Percentiles rank a stretch among this genome's conserved stretches.
Conservation (phyloP, 2,888 invertebrate genomes). For the Chromoteleia sp. region DNA sequence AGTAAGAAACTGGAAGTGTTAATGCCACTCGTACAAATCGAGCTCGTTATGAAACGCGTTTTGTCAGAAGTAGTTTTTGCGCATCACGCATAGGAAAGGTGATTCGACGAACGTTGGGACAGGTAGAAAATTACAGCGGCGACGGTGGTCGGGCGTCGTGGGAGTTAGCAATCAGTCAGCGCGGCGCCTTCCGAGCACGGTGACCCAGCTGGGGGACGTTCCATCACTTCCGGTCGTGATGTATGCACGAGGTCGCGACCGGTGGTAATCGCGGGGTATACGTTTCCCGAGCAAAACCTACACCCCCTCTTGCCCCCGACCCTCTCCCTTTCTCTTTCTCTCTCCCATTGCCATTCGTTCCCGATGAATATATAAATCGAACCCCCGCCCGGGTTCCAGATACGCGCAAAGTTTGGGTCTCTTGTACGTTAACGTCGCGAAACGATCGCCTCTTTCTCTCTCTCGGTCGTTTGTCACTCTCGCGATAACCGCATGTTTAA, state of each 20-base stretch:
- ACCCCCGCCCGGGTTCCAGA: slow-evolving; percentile 66
- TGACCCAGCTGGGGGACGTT: slow-evolving; percentile 81
- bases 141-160: slow-evolving; percentile 71
- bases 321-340: background rate
- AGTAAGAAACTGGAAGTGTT: slow-evolving; percentile 19
- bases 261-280: slow-evolving; percentile 81
- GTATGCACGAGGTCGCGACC: slow-evolving; percentile 83
- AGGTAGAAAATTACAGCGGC: slow-evolving; percentile 66
- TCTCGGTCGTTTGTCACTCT: slow-evolving; percentile 64
- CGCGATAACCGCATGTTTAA: slow-evolving; percentile 67
- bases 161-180: slow-evolving; percentile 83
- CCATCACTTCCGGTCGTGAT: slow-evolving; percentile 83
- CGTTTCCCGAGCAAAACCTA: slow-evolving; percentile 74
- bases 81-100: slow-evolving; percentile 17
- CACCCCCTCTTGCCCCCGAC: too few species aligned
- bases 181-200: slow-evolving; percentile 77
- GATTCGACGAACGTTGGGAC: slow-evolving; percentile 41
- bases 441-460: slow-evolving; percentile 72
- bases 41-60: slow-evolving; percentile 32
- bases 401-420: slow-evolving; percentile 71
- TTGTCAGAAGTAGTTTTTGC: slow-evolving; percentile 41
- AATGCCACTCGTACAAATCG: slow-evolving; percentile 41
- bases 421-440: slow-evolving; percentile 78
- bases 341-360: slow-evolving; percentile 66
- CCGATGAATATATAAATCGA: slow-evolving; percentile 84